Percentiles rank a stretch among this genome's conserved stretches.
Conservation (phyloP, 2,797 vertebrate genomes). For the Muscicapa striata region DNA sequence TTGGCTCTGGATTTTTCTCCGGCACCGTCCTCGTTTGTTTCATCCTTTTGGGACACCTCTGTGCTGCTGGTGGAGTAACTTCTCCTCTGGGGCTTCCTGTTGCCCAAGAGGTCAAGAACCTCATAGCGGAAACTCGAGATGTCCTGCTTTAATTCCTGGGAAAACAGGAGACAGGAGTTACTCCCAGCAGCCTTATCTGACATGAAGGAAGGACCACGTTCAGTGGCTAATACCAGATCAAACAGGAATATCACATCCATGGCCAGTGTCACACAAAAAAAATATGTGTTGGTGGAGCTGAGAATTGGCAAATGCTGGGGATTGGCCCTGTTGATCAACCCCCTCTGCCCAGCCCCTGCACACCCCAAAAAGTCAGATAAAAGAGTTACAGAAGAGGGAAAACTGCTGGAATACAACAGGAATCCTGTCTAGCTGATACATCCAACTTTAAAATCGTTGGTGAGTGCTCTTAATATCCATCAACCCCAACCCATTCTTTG, state of each 20-base stretch:
- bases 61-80: slow-evolving; percentile 90
- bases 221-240: not conserved
- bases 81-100: slow-evolving; percentile 88
- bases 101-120: slow-evolving; percentile 93
- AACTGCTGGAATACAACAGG: not conserved
- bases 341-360: not conserved
- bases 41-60: slow-evolving; percentile 85
- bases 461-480: not conserved
- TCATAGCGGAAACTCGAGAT: slow-evolving; percentile 97
- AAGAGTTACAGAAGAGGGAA: not conserved
- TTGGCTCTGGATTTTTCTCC: slow-evolving; percentile 86
- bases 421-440: not conserved
- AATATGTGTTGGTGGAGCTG: not conserved
- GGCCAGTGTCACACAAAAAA: not conserved
- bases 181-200: not conserved
- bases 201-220: not conserved
- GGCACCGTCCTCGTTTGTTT: slow-evolving; percentile 70
- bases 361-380: not conserved
- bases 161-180: slow-evolving; percentile 19
- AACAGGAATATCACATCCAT: not conserved
- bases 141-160: slow-evolving; percentile 94
- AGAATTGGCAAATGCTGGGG: not conserved
- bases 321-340: not conserved
- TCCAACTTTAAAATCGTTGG: not conserved
- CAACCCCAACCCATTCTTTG: not conserved